phyloP scores from a whole-genome alignment of 2,888 invertebrate species.

The Coelopa pilipes region DNA sequence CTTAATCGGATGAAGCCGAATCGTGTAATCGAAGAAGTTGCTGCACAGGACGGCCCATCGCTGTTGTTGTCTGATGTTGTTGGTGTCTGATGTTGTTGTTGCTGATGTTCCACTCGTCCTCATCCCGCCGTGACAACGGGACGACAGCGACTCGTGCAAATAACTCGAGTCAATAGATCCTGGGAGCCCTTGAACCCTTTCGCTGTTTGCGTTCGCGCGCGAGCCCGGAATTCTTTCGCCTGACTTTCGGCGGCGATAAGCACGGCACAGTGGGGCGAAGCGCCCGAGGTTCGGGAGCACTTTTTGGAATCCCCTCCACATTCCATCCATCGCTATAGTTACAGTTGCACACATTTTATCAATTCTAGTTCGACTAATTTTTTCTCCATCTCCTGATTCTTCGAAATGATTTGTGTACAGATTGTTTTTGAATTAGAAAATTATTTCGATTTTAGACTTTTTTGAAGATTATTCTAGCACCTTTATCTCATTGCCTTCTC shows the following conservation, averaged over 20 bases:
- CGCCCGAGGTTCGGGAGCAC: no score
- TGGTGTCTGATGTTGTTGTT: no score
- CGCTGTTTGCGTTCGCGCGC: neutral
- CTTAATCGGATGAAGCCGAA: conserved; percentile 28
- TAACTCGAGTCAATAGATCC: conserved; percentile 33
- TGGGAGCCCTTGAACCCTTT: conserved; percentile 29
- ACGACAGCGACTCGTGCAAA: conserved; percentile 22
- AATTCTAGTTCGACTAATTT: no score
- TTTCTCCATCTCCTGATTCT: no score
- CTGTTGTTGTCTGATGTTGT: neutral
- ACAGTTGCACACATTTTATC: no score
- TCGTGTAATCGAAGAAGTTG: conserved; percentile 30
- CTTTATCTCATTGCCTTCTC: neutral
- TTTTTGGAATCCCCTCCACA: no score
- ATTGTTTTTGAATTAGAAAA: no score
- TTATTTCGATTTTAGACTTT: no score
- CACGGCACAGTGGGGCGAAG: conserved; percentile 8
- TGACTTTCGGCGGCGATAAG: neutral
- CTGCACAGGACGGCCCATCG: neutral
- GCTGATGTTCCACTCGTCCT: neutral
- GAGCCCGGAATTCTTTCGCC: neutral
- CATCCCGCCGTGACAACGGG: neutral
- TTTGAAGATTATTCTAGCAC: neutral
- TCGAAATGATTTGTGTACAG: no score
- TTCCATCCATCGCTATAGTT: no score